Percentiles rank a stretch among this genome's conserved stretches.
Evolutionary conservation across 2,113 vertebrate species (phyloP).

Genomic region (Percopsis transmontana): DNA sequence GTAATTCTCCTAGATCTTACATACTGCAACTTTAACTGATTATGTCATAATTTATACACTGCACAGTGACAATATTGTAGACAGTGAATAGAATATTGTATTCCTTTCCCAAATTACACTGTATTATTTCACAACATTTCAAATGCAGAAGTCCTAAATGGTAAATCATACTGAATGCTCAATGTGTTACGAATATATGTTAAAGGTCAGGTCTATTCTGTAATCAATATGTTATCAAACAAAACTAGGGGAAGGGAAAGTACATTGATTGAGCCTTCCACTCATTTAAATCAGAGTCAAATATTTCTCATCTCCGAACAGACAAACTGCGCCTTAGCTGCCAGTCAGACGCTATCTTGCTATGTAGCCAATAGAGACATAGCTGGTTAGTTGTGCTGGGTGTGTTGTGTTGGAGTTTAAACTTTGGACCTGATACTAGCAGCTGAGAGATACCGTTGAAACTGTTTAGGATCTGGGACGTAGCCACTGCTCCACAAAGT

Average conservation of each 20-base stretch:
- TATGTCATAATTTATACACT: too few relatives aligned
- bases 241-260: slow-evolving; percentile 28
- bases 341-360: slow-evolving; percentile 47
- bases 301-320: slow-evolving; percentile 30
- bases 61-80: too few relatives aligned
- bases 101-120: too few relatives aligned
- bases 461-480: slow-evolving; percentile 14
- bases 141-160: not conserved
- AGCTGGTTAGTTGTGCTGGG: slow-evolving; percentile 33
- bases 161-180: not conserved
- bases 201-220: slow-evolving; percentile 51
- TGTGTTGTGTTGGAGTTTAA: slow-evolving; percentile 76
- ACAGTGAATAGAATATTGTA: too few relatives aligned
- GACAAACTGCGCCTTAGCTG: slow-evolving; percentile 18
- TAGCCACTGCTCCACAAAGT: slow-evolving; percentile 7
- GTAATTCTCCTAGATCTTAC: too few relatives aligned
- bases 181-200: slow-evolving; percentile 33
- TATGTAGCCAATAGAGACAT: slow-evolving; percentile 47
- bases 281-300: slow-evolving; percentile 27
- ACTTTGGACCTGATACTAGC: slow-evolving; percentile 66
- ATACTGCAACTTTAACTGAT: too few relatives aligned
- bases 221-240: slow-evolving; percentile 48
- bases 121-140: too few relatives aligned
- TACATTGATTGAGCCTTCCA: slow-evolving; percentile 56
- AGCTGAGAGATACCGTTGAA: slow-evolving; percentile 45